A percentile compares a stretch with the other conserved stretches of the same genome.
These are phyloP conservation scores for Zygothrica quintamaculata DNA, from an alignment of 2,888 invertebrate species.

Conservation along the genomic window DNA sequence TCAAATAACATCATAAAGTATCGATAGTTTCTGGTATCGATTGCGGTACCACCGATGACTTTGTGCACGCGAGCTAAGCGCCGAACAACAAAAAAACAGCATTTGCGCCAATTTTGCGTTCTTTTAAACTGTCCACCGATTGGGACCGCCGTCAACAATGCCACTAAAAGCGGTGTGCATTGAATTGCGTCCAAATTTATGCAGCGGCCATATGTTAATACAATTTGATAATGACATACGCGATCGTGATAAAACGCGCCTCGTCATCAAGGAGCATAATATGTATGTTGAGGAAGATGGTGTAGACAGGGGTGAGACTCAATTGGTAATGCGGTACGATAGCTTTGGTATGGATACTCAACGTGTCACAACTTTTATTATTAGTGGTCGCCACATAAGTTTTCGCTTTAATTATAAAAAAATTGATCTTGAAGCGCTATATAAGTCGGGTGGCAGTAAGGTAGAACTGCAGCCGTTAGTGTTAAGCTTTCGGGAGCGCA, in stretches of 20 bases:
- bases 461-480: constrained; percentile 30
- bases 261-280: constrained; percentile 49
- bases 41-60: constrained; percentile 15
- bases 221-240: constrained; percentile 67
- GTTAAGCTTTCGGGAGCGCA: constrained; percentile 49
- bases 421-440: constrained; percentile 43
- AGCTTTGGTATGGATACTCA: constrained; percentile 70
- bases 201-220: constrained; percentile 80
- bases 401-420: constrained; percentile 77
- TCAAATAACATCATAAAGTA: too few relatives aligned
- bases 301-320: constrained; percentile 32
- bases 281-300: constrained; percentile 66
- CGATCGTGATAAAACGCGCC: constrained; percentile 40
- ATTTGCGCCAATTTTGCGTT: constrained; percentile 10
- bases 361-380: constrained; percentile 70
- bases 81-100: background rate
- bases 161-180: constrained; percentile 72
- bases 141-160: constrained; percentile 53
- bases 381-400: constrained; percentile 68
- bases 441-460: constrained; percentile 17
- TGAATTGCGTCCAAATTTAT: constrained; percentile 81
- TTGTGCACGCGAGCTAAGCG: constrained; percentile 3
- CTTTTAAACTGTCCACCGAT: constrained; percentile 4
- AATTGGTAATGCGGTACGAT: constrained; percentile 52
- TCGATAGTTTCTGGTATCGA: too few relatives aligned